These are phyloP conservation scores for Ranitomeya variabilis DNA, from an alignment of 2,113 vertebrate genomes.

Conservation along the genomic window DNA sequence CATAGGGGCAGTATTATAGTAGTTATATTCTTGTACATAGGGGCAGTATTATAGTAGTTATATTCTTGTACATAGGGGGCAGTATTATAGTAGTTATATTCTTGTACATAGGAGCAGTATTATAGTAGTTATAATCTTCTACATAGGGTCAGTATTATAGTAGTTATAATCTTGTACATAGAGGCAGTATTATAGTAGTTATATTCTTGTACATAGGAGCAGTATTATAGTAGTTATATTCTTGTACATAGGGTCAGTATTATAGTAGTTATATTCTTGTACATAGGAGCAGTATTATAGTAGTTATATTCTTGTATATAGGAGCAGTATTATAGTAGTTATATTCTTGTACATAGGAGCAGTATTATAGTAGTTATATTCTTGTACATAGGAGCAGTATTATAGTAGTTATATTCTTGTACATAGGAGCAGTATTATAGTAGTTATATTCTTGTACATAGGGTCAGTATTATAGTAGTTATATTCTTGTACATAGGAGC, in stretches of 20 bases:
- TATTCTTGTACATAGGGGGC: too few species aligned
- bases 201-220: constrained; percentile 1
- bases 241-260: not conserved
- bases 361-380: constrained; percentile 15
- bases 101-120: too few species aligned
- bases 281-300: not conserved
- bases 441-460: too few species aligned
- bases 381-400: not conserved
- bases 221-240: constrained; percentile 5
- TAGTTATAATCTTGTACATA: constrained; percentile 8
- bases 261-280: constrained; percentile 12
- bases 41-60: too few species aligned
- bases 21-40: too few species aligned
- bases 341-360: constrained; percentile 3
- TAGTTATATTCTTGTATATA: constrained; percentile 4
- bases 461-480: too few species aligned
- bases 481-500: too few species aligned
- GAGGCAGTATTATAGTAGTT: not conserved
- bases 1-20: too few species aligned
- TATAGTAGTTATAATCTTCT: not conserved
- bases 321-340: constrained; percentile 8
- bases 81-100: too few species aligned
- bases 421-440: too few species aligned
- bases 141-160: not conserved
- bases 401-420: too few species aligned